A percentile compares a stretch with the other conserved stretches of the same genome.
phyloP scores from a whole-genome alignment of 2,113 vertebrate species.

The Anoplopoma fimbria region DNA sequence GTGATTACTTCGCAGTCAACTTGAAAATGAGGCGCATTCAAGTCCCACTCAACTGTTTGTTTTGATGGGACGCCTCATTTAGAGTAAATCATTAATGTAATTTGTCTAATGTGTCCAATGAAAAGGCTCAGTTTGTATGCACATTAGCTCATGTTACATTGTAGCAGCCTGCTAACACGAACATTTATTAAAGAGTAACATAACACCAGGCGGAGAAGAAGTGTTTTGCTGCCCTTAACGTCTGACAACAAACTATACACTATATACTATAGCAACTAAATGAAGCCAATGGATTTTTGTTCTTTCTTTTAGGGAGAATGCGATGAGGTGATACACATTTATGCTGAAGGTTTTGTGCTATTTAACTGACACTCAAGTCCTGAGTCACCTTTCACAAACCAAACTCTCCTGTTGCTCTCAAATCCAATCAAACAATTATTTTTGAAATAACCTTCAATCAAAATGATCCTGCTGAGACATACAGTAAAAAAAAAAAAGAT shows the following conservation, averaged over 20 bases:
- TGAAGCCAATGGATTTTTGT: background rate
- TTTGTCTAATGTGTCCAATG: background rate
- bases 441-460: background rate
- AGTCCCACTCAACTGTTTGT: background rate
- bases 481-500: background rate
- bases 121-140: background rate
- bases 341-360: background rate
- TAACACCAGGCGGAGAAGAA: background rate
- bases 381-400: background rate
- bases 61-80: conserved; percentile 1
- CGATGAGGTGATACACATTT: background rate
- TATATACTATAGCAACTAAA: background rate
- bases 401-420: background rate
- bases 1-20: conserved; percentile 4
- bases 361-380: background rate
- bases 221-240: background rate
- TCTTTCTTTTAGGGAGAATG: background rate
- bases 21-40: conserved; percentile 8
- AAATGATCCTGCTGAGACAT: background rate
- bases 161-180: background rate
- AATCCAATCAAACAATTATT: background rate
- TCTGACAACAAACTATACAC: background rate
- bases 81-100: background rate
- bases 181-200: background rate
- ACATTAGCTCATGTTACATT: background rate